Conservation (phyloP, 2,797 vertebrate genomes). For the Enteromius paludinosus region DNA sequence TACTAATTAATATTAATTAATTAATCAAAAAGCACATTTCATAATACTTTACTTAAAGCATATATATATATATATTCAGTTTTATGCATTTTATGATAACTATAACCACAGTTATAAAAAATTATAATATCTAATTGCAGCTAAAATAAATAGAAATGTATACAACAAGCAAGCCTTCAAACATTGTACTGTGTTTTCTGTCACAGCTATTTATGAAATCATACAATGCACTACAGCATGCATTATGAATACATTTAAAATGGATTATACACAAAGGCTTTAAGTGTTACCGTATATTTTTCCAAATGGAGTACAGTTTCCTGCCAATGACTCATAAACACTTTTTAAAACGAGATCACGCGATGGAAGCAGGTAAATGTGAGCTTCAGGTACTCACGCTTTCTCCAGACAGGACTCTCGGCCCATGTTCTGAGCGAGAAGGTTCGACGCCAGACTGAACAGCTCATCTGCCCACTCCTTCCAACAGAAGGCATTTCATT, state of each 20-base stretch:
- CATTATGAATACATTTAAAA: neutral
- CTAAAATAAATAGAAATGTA: too few species aligned
- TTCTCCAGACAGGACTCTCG: conserved; percentile 95
- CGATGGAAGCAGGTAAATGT: neutral
- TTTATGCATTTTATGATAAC: too few species aligned
- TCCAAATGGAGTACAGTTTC: neutral
- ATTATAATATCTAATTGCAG: neutral
- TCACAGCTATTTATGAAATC: neutral
- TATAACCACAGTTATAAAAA: neutral
- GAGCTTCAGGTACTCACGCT: conserved; percentile 85
- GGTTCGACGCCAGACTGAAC: conserved; percentile 93
- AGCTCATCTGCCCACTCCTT: conserved; percentile 96
- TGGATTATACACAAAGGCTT: neutral
- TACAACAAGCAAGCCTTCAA: neutral
- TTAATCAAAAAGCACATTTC: too few species aligned
- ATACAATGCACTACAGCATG: neutral
- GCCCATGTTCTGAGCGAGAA: conserved; percentile 95
- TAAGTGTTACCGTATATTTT: neutral
- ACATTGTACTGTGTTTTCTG: neutral
- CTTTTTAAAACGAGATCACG: neutral
- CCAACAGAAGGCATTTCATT: conserved; percentile 32
- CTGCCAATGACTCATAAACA: neutral
- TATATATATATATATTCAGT: too few species aligned
- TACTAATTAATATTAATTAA: too few species aligned
- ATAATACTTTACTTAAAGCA: too few species aligned